phyloP scores from a whole-genome alignment of 2,113 vertebrate genomes.

The Menura novaehollandiae region DNA sequence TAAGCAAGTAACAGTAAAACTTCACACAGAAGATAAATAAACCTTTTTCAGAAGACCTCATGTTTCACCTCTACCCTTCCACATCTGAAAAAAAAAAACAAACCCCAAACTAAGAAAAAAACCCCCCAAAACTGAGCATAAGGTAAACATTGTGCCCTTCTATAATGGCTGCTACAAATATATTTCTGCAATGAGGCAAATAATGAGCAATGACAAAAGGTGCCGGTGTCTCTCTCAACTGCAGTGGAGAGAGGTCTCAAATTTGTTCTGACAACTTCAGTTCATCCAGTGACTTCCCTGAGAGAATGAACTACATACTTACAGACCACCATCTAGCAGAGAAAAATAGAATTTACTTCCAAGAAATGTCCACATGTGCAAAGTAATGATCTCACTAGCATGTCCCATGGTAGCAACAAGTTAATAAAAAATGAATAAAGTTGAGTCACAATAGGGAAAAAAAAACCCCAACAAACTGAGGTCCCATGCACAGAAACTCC shows the following conservation, averaged over 20 bases:
- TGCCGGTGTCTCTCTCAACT: neutral
- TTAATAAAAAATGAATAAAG: neutral
- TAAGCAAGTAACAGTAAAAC: neutral
- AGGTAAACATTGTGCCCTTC: neutral
- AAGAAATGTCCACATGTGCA: neutral
- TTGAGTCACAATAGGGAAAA: neutral
- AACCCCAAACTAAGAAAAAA: neutral
- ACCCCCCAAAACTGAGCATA: neutral
- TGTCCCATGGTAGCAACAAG: neutral
- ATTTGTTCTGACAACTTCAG: neutral
- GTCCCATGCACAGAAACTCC: neutral
- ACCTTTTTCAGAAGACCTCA: neutral
- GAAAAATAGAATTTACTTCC: neutral
- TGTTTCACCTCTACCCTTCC: neutral
- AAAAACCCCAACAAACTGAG: accelerated
- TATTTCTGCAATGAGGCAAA: neutral
- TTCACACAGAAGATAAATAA: neutral
- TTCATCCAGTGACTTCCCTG: neutral
- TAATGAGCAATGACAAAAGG: neutral
- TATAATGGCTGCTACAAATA: neutral
- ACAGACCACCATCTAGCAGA: neutral
- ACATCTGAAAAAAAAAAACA: neutral
- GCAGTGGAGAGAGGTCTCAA: neutral
- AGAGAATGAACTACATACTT: neutral
- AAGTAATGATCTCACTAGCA: neutral